Evolutionary conservation across 2,888 invertebrate genomes (phyloP), one percentile per base, ranked within the genome.

Genomic region (Notodonta dromedarius): DNA sequence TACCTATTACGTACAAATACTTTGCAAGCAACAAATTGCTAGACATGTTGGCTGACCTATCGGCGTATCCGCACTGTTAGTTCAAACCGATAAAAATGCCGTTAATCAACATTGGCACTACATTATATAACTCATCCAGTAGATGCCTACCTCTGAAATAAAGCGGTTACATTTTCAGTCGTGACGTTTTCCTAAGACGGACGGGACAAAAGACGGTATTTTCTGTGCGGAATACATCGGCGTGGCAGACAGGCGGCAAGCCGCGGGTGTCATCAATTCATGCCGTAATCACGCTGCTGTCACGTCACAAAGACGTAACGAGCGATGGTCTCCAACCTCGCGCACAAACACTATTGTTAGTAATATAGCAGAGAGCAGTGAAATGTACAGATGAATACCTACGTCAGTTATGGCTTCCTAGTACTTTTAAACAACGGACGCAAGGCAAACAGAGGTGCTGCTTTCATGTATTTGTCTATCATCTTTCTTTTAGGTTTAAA

Each of bases 241-340:
- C 12, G 50, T 3, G 50, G 16, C 16, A 16, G 16, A 52, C 32
- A 32, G 52, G 52, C 52, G 24, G 48, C n/a, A 50, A 32, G 52
- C 52, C 52, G 52, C 32, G 12, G 48, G 44, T 40, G 55, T 59
- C 62, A 62, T 65, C 65, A 65, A 62, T 65, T 52, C 59, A 35
- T 44, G 62, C 56, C 59, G 56, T 55, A 60, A 65, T 65, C 65
- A 65, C 65, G 60, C 8, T 11, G 55, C 65, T 60, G 62, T 62
- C 65, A 62, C 56, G 48, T 50, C 52, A 52, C 52, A 52, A 52
- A 32, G 52, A 24, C 13, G 52, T 32, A 52, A 52, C 32, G 52
- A 52, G 52, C 52, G 13, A 51, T 51, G 51, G 52, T 50, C 52
- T 52, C 52, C 32, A 16, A 50, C 50, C 50, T 50, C 16, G 8